These are phyloP conservation scores for Anabacerthia variegaticeps DNA, from an alignment of 2,797 vertebrate species.

Conservation along the genomic window DNA sequence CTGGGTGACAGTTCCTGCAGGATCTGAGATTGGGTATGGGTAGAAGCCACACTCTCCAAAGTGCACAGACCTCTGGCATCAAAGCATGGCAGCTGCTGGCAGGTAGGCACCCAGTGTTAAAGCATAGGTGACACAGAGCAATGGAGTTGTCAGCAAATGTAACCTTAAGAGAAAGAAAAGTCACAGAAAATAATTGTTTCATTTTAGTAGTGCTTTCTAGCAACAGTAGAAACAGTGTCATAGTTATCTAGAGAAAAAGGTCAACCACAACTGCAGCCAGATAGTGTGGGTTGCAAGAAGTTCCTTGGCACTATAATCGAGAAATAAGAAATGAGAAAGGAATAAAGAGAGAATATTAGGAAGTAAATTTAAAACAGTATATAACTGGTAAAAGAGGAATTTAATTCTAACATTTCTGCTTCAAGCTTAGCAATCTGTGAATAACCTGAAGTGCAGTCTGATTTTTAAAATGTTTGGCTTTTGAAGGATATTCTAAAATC, in stretches of 20 bases:
- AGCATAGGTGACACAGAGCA: neutral
- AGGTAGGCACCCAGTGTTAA: neutral
- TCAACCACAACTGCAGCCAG: too few species aligned
- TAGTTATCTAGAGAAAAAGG: neutral
- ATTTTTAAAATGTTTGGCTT: neutral
- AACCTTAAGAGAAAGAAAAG: neutral
- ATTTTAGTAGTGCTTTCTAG: neutral
- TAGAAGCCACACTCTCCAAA: neutral
- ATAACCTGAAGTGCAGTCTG: neutral
- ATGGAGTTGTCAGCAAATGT: neutral
- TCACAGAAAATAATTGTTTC: neutral
- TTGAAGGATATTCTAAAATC: neutral
- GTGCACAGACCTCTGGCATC: neutral
- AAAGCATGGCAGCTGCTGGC: neutral
- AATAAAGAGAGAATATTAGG: neutral
- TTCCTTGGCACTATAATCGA: neutral
- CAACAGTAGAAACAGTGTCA: neutral
- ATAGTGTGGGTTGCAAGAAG: fast-evolving
- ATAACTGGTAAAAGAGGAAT: neutral
- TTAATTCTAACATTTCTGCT: neutral
- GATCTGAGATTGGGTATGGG: neutral
- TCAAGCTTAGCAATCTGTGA: neutral
- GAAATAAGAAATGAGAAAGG: neutral
- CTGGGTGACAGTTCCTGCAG: neutral
- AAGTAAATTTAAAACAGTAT: neutral